Percentiles rank a stretch among this genome's conserved stretches.
Conservation (phyloP, 2,888 invertebrate genomes). For the Andrena bucephala region DNA sequence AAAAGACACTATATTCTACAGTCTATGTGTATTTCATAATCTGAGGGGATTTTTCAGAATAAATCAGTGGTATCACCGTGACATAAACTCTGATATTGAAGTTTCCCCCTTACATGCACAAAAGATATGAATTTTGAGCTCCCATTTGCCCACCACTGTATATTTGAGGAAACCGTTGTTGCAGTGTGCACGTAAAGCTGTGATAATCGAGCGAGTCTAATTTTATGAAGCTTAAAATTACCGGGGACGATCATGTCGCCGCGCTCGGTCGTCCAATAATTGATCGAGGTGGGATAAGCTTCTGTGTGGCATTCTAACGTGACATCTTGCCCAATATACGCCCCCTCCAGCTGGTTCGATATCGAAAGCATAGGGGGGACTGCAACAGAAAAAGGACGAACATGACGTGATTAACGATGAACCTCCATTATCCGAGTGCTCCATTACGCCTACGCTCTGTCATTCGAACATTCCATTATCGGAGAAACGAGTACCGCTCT, state of each 20-base stretch:
- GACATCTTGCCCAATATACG: conserved; percentile 95
- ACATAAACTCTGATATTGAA: neutral
- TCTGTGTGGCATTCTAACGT: conserved; percentile 96
- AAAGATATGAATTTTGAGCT: neutral
- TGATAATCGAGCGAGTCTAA: conserved; percentile 7
- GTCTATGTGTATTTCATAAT: neutral
- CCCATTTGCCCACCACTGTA: neutral
- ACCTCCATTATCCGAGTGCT: neutral
- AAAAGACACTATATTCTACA: too few relatives aligned
- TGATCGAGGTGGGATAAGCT: conserved; percentile 96
- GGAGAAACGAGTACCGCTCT: conserved; percentile 6
- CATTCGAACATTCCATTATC: conserved; percentile 6
- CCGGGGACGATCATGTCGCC: conserved; percentile 97
- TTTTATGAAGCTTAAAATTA: conserved; percentile 84
- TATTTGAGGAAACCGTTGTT: neutral
- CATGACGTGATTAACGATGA: neutral
- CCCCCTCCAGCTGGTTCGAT: conserved; percentile 96
- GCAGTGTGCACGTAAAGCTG: neutral
- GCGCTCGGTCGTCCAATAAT: conserved; percentile 96
- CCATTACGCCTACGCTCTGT: conserved; percentile 11
- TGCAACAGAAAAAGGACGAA: conserved; percentile 81
- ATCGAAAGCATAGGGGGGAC: conserved; percentile 98
- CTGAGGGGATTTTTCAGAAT: neutral
- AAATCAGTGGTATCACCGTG: neutral
- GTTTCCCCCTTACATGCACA: neutral